These are phyloP conservation scores for Halcyon smyrnensis DNA, from an alignment of 2,797 vertebrate genomes.

Conservation along the genomic window DNA sequence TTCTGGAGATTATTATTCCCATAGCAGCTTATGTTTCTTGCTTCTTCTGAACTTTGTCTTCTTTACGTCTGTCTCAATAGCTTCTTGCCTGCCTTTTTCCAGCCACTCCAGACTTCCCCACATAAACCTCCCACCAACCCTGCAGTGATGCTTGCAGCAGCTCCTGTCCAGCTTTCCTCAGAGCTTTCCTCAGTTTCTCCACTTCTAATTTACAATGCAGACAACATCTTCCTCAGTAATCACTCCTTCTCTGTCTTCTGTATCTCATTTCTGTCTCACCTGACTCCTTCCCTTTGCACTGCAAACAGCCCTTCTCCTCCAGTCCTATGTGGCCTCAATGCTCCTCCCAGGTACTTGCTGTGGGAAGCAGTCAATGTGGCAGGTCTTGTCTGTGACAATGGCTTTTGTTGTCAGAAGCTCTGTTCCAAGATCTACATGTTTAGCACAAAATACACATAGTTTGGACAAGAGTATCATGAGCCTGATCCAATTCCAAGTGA, in stretches of 20 bases:
- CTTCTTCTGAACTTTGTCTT: neutral
- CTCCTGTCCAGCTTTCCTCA: neutral
- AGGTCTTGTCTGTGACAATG: neutral
- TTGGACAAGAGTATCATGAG: neutral
- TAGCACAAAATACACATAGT: neutral
- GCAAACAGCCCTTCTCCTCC: neutral
- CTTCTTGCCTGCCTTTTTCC: neutral
- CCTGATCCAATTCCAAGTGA: neutral
- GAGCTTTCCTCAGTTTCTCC: neutral
- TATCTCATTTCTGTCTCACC: neutral
- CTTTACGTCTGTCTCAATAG: neutral
- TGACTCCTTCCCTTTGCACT: neutral
- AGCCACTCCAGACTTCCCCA: neutral
- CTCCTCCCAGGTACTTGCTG: neutral
- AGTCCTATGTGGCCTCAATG: neutral
- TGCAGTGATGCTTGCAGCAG: neutral
- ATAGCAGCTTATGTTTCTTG: neutral
- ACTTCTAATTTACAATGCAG: neutral
- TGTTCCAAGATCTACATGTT: neutral
- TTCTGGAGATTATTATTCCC: neutral
- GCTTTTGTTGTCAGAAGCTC: neutral
- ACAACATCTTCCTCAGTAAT: neutral
- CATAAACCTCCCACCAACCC: neutral
- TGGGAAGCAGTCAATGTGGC: neutral
- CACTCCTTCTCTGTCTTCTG: neutral